Percentiles rank a stretch among this genome's conserved stretches.
Evolutionary conservation across 2,888 invertebrate species (phyloP).

Genomic region (Aspidiotus destructor): DNA sequence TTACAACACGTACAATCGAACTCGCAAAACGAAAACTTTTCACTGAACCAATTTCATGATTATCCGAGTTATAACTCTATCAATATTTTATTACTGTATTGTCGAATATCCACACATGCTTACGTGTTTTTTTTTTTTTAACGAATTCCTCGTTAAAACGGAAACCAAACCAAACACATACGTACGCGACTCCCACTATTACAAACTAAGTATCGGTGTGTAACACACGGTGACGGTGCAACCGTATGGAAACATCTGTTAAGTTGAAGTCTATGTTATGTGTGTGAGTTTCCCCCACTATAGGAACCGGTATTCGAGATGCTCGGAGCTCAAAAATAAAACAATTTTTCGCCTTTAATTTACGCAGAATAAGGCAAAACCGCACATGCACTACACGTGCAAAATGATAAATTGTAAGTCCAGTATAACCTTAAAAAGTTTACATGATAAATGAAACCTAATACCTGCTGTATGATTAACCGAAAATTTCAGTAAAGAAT

Average conservation of each 20-base stretch:
- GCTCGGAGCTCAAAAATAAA: conserved; percentile 1
- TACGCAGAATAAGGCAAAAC: too few species aligned
- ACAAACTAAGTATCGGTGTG: background rate
- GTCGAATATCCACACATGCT: background rate
- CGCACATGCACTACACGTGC: too few species aligned
- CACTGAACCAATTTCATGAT: too few species aligned
- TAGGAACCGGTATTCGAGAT: background rate
- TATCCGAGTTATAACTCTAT: background rate
- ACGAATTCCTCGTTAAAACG: background rate
- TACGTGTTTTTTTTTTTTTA: background rate
- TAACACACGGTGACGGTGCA: background rate
- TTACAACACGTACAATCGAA: too few species aligned
- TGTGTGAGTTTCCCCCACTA: background rate
- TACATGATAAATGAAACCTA: too few species aligned
- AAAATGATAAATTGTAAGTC: too few species aligned
- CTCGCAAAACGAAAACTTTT: too few species aligned
- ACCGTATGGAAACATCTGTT: background rate
- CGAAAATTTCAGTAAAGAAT: too few species aligned
- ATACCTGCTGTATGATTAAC: too few species aligned
- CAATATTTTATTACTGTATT: background rate
- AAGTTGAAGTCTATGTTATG: background rate
- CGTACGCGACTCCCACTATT: background rate
- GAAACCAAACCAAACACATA: background rate
- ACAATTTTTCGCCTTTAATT: background rate
- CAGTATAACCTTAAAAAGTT: too few species aligned